phyloP scores from a whole-genome alignment of 1,140 invertebrate genomes.

The Globodera ellingtonae region DNA sequence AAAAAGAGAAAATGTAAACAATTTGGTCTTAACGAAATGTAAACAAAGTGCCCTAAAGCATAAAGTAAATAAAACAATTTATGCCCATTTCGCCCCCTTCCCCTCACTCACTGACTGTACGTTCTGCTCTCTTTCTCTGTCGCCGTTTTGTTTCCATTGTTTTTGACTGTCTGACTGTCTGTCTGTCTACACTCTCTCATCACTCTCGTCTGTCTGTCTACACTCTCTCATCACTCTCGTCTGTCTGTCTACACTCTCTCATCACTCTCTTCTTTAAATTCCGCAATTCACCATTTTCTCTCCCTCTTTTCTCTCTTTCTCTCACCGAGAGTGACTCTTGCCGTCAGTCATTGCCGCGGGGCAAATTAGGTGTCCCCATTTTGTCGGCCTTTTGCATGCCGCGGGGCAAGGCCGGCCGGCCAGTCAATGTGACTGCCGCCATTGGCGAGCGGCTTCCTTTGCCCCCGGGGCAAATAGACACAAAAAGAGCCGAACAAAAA shows the following conservation, averaged over 20 bases:
- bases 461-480: neutral
- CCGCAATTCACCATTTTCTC: neutral
- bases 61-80: neutral
- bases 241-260: neutral
- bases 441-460: neutral
- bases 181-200: neutral
- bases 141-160: neutral
- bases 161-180: neutral
- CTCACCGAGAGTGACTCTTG: neutral
- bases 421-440: neutral
- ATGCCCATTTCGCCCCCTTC: neutral
- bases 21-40: too few species aligned
- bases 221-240: neutral
- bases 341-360: neutral
- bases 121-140: neutral
- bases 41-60: neutral
- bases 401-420: too few species aligned
- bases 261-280: neutral
- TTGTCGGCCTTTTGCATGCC: neutral
- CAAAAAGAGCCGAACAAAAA: neutral
- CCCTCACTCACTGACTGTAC: neutral
- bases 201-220: too few species aligned
- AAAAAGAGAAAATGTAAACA: too few species aligned
- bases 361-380: conserved; percentile 2
- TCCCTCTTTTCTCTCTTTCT: too few species aligned